Conservation (phyloP, 2,797 vertebrate genomes). For the Mycteria americana region DNA sequence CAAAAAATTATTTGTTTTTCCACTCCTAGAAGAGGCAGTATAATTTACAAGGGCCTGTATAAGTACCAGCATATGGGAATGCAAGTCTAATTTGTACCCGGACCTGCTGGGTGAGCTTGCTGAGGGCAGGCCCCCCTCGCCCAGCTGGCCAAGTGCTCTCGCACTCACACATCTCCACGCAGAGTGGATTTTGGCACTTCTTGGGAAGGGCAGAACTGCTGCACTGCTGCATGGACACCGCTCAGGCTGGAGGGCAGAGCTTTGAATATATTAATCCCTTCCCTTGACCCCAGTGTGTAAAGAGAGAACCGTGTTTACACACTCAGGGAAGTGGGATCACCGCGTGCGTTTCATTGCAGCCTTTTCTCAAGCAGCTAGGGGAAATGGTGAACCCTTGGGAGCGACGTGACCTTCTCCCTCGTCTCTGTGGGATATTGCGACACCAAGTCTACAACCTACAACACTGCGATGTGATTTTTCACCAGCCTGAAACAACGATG, state of each 20-base stretch:
- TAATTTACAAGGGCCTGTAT: not conserved
- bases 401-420: not conserved
- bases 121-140: not conserved
- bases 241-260: not conserved
- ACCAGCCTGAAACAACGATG: not conserved
- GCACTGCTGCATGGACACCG: not conserved
- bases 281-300: not conserved
- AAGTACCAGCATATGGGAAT: not conserved
- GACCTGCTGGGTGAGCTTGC: not conserved
- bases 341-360: not conserved
- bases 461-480: not conserved
- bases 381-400: not conserved
- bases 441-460: not conserved
- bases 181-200: not conserved
- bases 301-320: not conserved
- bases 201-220: not conserved
- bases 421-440: not conserved
- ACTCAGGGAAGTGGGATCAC: not conserved
- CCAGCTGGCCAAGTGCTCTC: not conserved
- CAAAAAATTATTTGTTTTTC: not conserved
- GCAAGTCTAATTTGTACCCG: not conserved
- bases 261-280: not conserved
- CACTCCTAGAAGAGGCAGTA: not conserved
- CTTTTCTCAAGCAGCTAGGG: not conserved
- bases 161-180: fast-evolving